Evolutionary conservation across 2,797 vertebrate species (phyloP).

Genomic region (Hydrocynus forskahlii): DNA sequence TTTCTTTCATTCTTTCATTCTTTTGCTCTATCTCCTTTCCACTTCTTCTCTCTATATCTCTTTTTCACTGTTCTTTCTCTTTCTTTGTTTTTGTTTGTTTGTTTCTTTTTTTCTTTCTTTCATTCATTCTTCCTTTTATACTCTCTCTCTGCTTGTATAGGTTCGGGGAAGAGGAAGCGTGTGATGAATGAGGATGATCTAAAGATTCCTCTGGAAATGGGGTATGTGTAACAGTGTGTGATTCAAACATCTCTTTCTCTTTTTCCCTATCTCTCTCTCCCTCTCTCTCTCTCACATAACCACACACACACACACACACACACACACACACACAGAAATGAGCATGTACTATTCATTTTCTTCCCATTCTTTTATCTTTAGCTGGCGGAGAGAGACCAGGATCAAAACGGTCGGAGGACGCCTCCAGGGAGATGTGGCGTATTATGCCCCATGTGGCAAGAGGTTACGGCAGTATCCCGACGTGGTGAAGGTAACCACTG

Average conservation of each 20-base stretch:
- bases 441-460: slow-evolving; percentile 95
- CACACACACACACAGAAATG: neutral
- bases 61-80: slow-evolving; percentile 12
- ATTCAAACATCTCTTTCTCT: slow-evolving; percentile 29
- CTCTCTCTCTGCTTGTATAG: slow-evolving; percentile 67
- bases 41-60: slow-evolving; percentile 7
- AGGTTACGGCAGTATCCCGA: slow-evolving; percentile 96
- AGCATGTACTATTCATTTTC: neutral
- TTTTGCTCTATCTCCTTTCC: neutral
- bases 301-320: neutral
- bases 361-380: slow-evolving; percentile 54
- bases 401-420: slow-evolving; percentile 89
- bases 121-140: neutral
- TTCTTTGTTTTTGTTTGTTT: neutral
- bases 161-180: slow-evolving; percentile 91
- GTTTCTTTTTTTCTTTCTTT: neutral
- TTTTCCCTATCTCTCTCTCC: neutral
- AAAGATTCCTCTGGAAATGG: slow-evolving; percentile 91
- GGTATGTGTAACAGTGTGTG: slow-evolving; percentile 80
- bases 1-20: neutral
- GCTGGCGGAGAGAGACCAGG: slow-evolving; percentile 96
- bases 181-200: slow-evolving; percentile 91
- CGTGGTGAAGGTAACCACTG: slow-evolving; percentile 88
- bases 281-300: neutral
- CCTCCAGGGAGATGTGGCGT: slow-evolving; percentile 92